Evolutionary conservation across 2,888 invertebrate genomes (phyloP), one percentile per base, ranked within the genome.

Genomic region (Hypercompe scribonia): DNA sequence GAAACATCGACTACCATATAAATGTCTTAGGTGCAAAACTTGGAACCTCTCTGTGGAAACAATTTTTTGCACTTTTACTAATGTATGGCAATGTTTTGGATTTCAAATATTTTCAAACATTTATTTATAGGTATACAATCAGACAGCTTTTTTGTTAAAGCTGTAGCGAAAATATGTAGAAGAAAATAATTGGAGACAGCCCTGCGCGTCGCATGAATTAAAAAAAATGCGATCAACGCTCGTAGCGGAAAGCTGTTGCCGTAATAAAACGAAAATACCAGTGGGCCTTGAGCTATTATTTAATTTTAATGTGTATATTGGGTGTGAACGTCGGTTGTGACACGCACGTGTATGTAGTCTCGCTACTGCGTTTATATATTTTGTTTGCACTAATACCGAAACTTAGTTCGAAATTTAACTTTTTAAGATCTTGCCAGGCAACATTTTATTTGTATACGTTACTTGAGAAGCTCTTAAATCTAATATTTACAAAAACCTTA

Each of bases 261-360:
- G 85, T 87, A 88, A 85, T 90, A 90, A 90, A 92, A 92, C 91
- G 85, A 91, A 94, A 94, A 94, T 93, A 94, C 90, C 90, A 85
- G 80, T 79, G 76, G 87, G 88, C 94, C 94, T 94, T 94, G 94
- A 89, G 91, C 93, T 89, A 92, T 93, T 94, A 93, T 93, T 93
- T 93, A 92, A 93, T 93, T 91, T 92, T 92, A 92, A 92, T 93
- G 91, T 91, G 90, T 90, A 90, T 89, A 91, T 91, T 88, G 87
- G 86, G 88, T 85, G 84, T 78, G 85, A 83, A 83, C 84, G 84
- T 76, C 82, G 80, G 72, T 82, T 82, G 84, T 84, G 87, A 85
- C 90, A 87, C 88, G 86, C 88, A 88, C 86, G 80, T 86, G 86
- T 81, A 79, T 64, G 75, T 79, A 81, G 76, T 76, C 74, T 81